Evolutionary conservation across 2,113 vertebrate genomes (phyloP), one percentile per base, ranked within the genome.

Genomic region (Rhadina sibilatrix): DNA sequence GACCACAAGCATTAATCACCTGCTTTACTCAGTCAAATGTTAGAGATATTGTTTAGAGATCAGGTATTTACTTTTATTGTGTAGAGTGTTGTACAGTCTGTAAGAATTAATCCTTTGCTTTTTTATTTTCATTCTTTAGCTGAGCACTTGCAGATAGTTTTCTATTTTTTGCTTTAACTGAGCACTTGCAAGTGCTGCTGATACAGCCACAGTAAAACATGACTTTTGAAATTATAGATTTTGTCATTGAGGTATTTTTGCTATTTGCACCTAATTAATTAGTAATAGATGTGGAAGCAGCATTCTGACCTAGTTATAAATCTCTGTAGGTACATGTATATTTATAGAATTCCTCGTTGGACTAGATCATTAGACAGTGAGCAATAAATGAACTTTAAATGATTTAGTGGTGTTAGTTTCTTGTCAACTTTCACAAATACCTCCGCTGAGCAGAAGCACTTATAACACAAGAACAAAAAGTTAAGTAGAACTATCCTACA

Each of bases 201-300:
- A 60, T 77, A 35, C 44, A 84, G 59, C 40, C 59, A 56, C 64
- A 65, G 40, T 35, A 80, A 86, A 86, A 85, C 33, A 69, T 6
- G 33, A 94, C 75, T 96, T 94, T 88, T 95, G 68, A 87, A 87
- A 87, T 91, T 40, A 92, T 74, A 94, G 89, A 93, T 92, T 96
- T 95, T 98, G 92, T 96, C 94, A 96, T 91, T 64, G 83, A 94
- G 93, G 75, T 71, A 91, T 89, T 92, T 95, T 95, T 93, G 84
- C 81, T 81, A 94, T 97, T 97, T 97, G 64, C 70, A 94, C 81
- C 96, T 94, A 95, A 97, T 97, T 98, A 97, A 97, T 97, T 97
- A 97, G 91, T 92, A 97, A 94, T 97, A 97, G 78, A 79, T 93
- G 63, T 97, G 68, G 83, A 97, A 97, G 96, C 85, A 95, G 24